These are phyloP conservation scores for Aeoliscus strigatus DNA, from an alignment of 2,797 vertebrate species.

Conservation along the genomic window DNA sequence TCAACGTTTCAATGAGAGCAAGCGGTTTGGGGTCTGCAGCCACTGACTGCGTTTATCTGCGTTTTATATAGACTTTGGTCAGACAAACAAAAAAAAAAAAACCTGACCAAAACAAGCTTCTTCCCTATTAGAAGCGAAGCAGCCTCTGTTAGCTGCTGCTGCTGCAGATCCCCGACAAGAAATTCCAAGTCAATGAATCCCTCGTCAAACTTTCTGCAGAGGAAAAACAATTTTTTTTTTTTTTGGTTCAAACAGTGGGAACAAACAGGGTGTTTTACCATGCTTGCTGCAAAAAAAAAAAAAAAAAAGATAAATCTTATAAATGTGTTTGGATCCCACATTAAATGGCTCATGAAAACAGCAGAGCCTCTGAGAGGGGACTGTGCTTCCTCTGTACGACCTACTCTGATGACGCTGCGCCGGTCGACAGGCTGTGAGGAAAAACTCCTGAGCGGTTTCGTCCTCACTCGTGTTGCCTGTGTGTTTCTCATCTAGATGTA, in stretches of 20 bases:
- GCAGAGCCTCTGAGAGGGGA: constrained; percentile 40
- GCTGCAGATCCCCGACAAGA: constrained; percentile 64
- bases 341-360: constrained; percentile 66
- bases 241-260: constrained; percentile 35
- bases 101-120: constrained; percentile 15
- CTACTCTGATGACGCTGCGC: constrained; percentile 59
- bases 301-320: constrained; percentile 63
- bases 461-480: constrained; percentile 15
- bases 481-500: constrained; percentile 10
- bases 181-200: constrained; percentile 51
- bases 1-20: constrained; percentile 23
- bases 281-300: constrained; percentile 22
- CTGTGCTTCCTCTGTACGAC: constrained; percentile 38
- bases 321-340: constrained; percentile 61
- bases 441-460: constrained; percentile 39
- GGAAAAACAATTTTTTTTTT: constrained; percentile 21
- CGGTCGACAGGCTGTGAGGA: constrained; percentile 46
- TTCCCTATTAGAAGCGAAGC: constrained; percentile 24
- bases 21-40: constrained; percentile 20
- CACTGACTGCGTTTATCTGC: constrained; percentile 46
- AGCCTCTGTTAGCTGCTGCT: constrained; percentile 48
- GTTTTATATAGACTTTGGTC: too few relatives aligned
- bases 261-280: constrained; percentile 36
- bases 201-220: constrained; percentile 37
- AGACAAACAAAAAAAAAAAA: constrained; percentile 36